phyloP scores from a whole-genome alignment of 2,797 vertebrate species.

The Helarctos malayanus region DNA sequence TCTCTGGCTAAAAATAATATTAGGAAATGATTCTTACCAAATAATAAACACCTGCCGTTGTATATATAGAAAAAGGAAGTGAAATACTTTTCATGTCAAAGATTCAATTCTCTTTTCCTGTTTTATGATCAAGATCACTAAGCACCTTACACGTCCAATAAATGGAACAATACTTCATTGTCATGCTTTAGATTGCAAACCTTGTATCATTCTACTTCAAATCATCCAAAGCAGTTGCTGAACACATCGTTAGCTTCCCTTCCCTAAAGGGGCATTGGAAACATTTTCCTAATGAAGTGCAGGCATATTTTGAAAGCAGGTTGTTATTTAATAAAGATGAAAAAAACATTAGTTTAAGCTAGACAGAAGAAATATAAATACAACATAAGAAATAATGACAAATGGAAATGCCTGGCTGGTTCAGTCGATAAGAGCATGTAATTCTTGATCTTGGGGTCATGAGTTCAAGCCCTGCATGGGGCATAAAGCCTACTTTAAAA shows the following conservation, averaged over 20 bases:
- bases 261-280: neutral
- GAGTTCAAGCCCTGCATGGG: neutral
- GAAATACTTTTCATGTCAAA: slow-evolving; percentile 68
- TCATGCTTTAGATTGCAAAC: neutral
- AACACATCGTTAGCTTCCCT: neutral
- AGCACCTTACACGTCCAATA: slow-evolving; percentile 50
- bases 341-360: neutral
- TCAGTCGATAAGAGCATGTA: neutral
- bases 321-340: slow-evolving; percentile 35
- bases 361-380: neutral
- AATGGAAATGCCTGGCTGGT: neutral
- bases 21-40: slow-evolving; percentile 47
- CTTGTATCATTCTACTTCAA: slow-evolving; percentile 16
- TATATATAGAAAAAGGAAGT: slow-evolving; percentile 50
- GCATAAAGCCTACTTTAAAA: neutral
- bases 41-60: slow-evolving; percentile 69
- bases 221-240: neutral
- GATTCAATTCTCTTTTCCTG: slow-evolving; percentile 67
- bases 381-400: neutral
- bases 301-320: slow-evolving; percentile 16
- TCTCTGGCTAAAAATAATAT: slow-evolving; percentile 67
- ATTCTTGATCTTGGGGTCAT: neutral
- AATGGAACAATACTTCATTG: slow-evolving; percentile 61
- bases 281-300: neutral
- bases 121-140: slow-evolving; percentile 61